Conservation (phyloP, 2,888 invertebrate species). For the Falcaria lacertinaria region DNA sequence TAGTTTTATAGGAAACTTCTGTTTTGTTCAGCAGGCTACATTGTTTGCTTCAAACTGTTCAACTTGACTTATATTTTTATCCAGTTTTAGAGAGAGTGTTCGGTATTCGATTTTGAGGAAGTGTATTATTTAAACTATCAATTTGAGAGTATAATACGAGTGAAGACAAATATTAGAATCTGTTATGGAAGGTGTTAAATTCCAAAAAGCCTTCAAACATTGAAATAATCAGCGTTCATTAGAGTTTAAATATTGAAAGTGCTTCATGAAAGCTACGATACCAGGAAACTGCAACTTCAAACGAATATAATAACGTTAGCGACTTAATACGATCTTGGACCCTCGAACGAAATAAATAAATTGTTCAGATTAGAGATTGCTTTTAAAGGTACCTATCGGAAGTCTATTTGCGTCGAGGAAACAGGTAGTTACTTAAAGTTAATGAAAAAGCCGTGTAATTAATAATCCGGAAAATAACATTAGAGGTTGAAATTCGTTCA, state of each 20-base stretch:
- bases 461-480: constrained; percentile 41
- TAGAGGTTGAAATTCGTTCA: constrained; percentile 50
- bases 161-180: no score
- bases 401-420: background rate
- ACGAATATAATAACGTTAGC: background rate
- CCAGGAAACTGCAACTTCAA: background rate
- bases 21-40: constrained; percentile 29
- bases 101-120: background rate
- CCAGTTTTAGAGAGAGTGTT: background rate
- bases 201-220: no score
- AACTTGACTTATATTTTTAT: background rate
- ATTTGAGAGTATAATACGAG: no score
- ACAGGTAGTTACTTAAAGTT: background rate
- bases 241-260: background rate
- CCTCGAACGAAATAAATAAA: no score
- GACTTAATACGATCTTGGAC: background rate
- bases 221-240: no score
- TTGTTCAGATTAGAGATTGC: background rate
- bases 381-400: background rate
- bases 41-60: constrained; percentile 9
- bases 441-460: constrained; percentile 15
- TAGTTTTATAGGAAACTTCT: constrained; percentile 42
- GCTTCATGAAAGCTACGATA: background rate
- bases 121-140: background rate
- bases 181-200: no score